These are phyloP conservation scores for Champsocephalus gunnari DNA, from an alignment of 2,797 vertebrate species.

Conservation along the genomic window DNA sequence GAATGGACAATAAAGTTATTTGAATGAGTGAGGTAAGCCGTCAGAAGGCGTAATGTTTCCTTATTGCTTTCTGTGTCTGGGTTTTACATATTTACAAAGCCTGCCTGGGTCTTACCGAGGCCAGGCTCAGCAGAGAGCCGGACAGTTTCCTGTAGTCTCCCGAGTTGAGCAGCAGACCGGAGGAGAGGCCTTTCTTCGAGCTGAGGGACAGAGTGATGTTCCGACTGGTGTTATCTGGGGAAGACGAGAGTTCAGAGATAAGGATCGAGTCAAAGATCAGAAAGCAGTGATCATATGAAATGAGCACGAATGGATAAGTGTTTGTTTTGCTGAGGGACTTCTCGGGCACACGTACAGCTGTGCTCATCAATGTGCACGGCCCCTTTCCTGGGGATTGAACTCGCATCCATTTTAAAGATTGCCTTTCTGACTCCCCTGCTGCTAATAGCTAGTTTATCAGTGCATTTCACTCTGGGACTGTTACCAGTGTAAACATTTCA, in stretches of 20 bases:
- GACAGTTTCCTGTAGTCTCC: conserved; percentile 90
- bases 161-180: conserved; percentile 81
- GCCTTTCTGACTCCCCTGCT: not conserved
- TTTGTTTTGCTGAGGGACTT: not conserved
- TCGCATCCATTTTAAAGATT: not conserved
- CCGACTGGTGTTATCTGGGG: conserved; percentile 87
- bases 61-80: not conserved
- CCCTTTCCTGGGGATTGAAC: not conserved
- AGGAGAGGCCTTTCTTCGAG: conserved; percentile 86
- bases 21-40: not conserved
- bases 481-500: no score
- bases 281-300: not conserved
- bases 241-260: conserved; percentile 4
- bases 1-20: no score
- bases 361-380: no score
- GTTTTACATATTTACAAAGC: not conserved
- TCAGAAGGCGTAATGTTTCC: not conserved
- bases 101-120: conserved; percentile 85
- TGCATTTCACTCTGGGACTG: not conserved
- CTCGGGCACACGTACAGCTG: no score
- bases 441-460: not conserved
- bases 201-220: conserved; percentile 90
- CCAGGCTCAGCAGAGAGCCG: conserved; percentile 91
- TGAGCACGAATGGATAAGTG: not conserved
- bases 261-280: not conserved